phyloP scores from a whole-genome alignment of 1,140 invertebrate species.

The Triops cancriformis region DNA sequence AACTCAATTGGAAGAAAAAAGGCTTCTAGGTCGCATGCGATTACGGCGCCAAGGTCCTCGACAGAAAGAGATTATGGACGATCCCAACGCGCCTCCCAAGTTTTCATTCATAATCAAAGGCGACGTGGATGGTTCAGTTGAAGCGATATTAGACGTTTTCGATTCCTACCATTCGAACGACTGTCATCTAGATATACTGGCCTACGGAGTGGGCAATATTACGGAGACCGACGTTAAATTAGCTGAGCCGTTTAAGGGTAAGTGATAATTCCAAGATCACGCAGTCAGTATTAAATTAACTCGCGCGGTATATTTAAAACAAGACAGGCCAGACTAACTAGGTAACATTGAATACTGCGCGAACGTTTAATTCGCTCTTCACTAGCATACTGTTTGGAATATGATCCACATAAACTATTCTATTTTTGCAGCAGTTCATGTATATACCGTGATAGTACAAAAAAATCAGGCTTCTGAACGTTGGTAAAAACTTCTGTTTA shows the following conservation, averaged over 20 bases:
- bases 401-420: no score
- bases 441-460: no score
- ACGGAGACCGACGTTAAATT: constrained; percentile 76
- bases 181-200: constrained; percentile 74
- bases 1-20: constrained; percentile 51
- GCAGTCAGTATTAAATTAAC: no score
- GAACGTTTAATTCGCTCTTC: no score
- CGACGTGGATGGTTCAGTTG: constrained; percentile 83
- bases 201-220: constrained; percentile 80
- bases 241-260: constrained; percentile 69
- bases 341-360: no score
- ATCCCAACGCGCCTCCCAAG: constrained; percentile 37
- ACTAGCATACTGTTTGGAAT: no score
- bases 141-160: constrained; percentile 85
- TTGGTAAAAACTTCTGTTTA: no score
- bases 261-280: constrained; percentile 28
- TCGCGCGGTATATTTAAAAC: no score
- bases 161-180: constrained; percentile 72
- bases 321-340: no score
- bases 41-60: constrained; percentile 44
- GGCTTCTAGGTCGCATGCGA: constrained; percentile 46
- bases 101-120: constrained; percentile 38
- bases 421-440: no score
- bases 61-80: constrained; percentile 48
- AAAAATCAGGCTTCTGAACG: no score